Conservation (phyloP, 2,888 invertebrate genomes). For the Salpingus planirostris region DNA sequence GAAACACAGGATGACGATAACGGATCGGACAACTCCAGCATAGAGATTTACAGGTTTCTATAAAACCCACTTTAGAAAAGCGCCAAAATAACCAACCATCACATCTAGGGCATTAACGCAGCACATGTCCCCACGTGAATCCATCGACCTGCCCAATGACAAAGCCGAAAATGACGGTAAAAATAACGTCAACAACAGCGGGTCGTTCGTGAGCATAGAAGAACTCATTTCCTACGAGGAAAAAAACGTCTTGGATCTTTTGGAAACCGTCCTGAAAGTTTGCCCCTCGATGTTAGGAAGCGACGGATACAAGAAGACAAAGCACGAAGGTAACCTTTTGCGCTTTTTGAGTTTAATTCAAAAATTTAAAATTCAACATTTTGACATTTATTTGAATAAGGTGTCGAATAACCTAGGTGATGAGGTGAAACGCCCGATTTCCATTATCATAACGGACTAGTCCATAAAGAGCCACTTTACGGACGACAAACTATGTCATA, state of each 20-base stretch:
- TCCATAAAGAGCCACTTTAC: too few relatives aligned
- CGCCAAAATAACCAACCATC: too few relatives aligned
- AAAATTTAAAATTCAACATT: too few relatives aligned
- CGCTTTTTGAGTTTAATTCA: too few relatives aligned
- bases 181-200: slow-evolving; percentile 39
- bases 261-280: slow-evolving; percentile 51
- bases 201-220: slow-evolving; percentile 47
- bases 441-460: too few relatives aligned
- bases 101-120: slow-evolving; percentile 59
- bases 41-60: slow-evolving; percentile 61
- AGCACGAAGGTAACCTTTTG: too few relatives aligned
- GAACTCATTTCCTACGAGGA: slow-evolving; percentile 59
- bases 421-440: too few relatives aligned
- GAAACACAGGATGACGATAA: slow-evolving; percentile 44
- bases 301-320: slow-evolving; percentile 54
- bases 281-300: slow-evolving; percentile 52
- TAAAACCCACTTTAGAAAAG: slow-evolving; percentile 1
- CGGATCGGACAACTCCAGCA: slow-evolving; percentile 55
- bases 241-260: slow-evolving; percentile 53
- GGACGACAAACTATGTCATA: too few relatives aligned
- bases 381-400: too few relatives aligned
- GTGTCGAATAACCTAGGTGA: too few relatives aligned
- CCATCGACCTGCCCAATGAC: too few relatives aligned
- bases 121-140: slow-evolving; percentile 61
- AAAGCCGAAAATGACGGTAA: slow-evolving; percentile 1